Evolutionary conservation across 2,888 invertebrate genomes (phyloP).

Genomic region (Caenorhabditis panamensis): DNA sequence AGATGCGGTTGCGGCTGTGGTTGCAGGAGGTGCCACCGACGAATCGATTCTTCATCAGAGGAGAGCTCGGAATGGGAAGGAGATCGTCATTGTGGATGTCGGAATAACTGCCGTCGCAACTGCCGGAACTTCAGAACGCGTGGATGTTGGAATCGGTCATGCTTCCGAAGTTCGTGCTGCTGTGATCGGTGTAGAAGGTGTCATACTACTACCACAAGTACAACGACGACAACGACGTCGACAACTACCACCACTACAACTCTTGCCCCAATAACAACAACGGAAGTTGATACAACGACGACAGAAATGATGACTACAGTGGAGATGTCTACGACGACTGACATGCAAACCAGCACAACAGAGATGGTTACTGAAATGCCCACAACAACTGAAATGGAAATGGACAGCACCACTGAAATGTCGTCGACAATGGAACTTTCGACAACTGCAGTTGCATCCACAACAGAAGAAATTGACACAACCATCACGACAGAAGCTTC

Average conservation of each 20-base stretch:
- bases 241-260: background rate
- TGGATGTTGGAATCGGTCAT: background rate
- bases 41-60: background rate
- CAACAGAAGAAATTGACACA: no score
- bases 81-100: background rate
- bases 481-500: no score
- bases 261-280: constrained; percentile 11
- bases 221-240: background rate
- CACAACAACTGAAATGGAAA: no score
- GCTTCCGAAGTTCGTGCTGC: background rate
- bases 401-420: no score
- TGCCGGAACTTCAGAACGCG: background rate
- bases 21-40: no score
- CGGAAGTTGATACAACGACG: constrained; percentile 1
- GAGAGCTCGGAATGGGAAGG: background rate
- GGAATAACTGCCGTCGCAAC: background rate
- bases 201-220: background rate
- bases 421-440: no score
- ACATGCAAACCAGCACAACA: no score
- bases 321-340: constrained; percentile 13
- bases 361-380: no score
- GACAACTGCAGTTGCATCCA: no score
- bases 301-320: constrained; percentile 13
- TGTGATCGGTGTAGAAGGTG: background rate
- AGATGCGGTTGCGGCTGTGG: no score